phyloP scores from a whole-genome alignment of 2,888 invertebrate species.

The Reticulitermes lucifugus region DNA sequence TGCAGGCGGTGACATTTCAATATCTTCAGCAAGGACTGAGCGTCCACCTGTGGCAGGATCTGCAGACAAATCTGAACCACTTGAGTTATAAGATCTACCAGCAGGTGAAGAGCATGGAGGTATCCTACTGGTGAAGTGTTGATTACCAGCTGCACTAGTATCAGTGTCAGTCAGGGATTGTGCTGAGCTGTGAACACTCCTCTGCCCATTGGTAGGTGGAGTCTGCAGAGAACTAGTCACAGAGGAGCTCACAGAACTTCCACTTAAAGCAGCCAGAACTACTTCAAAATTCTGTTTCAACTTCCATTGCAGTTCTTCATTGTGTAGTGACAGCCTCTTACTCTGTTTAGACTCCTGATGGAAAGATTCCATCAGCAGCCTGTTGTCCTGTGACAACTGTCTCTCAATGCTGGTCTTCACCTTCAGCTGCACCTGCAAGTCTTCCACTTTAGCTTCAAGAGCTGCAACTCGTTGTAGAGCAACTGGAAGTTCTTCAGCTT shows the following conservation, averaged over 20 bases:
- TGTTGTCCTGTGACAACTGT: conserved; percentile 76
- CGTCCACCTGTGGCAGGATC: not conserved
- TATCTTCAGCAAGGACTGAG: conserved; percentile 1
- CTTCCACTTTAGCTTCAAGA: conserved; percentile 87
- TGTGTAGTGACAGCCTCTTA: conserved; percentile 81
- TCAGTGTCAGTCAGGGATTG: conserved; percentile 15
- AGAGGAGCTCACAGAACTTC: conserved; percentile 12
- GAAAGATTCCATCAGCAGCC: conserved; percentile 75
- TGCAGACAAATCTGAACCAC: conserved; percentile 6
- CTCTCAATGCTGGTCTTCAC: conserved; percentile 80
- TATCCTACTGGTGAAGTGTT: not conserved
- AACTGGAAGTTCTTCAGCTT: conserved; percentile 79
- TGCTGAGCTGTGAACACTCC: conserved; percentile 12
- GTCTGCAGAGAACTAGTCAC: not conserved
- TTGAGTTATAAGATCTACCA: not conserved
- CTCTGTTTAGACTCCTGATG: conserved; percentile 84
- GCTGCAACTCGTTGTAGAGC: conserved; percentile 80
- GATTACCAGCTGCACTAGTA: not conserved
- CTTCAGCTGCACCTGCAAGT: conserved; percentile 80
- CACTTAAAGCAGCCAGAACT: conserved; percentile 57
- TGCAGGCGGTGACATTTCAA: conserved; percentile 65
- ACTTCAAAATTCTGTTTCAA: conserved; percentile 86
- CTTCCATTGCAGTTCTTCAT: conserved; percentile 91
- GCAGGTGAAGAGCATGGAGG: conserved; percentile 19
- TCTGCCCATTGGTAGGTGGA: conserved; percentile 4